Percentiles rank a stretch among this genome's conserved stretches.
phyloP scores from a whole-genome alignment of 1,140 invertebrate species.

The Drosophila rhopaloa region DNA sequence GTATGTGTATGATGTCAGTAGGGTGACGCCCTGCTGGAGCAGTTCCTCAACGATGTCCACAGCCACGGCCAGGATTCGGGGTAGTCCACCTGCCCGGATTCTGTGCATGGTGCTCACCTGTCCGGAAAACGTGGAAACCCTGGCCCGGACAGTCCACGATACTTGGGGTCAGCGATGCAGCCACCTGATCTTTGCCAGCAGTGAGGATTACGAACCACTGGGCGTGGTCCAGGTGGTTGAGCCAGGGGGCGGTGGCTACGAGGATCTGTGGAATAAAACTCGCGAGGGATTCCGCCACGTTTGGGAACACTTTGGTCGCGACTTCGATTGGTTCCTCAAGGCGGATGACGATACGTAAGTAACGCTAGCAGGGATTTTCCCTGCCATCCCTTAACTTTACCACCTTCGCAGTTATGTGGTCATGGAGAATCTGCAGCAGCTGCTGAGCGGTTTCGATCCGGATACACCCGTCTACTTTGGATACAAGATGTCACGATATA shows the following conservation, averaged over 20 bases:
- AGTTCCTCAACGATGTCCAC: slow-evolving; percentile 19
- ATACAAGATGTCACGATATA: slow-evolving; percentile 87
- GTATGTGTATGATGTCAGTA: slow-evolving; percentile 48
- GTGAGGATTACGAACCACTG: slow-evolving; percentile 86
- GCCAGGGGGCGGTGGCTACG: slow-evolving; percentile 91
- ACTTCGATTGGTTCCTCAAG: slow-evolving; percentile 97
- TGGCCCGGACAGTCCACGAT: slow-evolving; percentile 94
- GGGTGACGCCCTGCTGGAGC: slow-evolving; percentile 28
- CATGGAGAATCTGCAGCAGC: slow-evolving; percentile 95
- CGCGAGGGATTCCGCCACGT: slow-evolving; percentile 95
- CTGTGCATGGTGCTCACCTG: slow-evolving; percentile 98
- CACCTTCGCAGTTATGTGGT: slow-evolving; percentile 87
- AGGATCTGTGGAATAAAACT: slow-evolving; percentile 97
- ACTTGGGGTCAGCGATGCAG: slow-evolving; percentile 98
- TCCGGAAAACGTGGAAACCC: slow-evolving; percentile 93
- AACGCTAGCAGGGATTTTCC: neutral
- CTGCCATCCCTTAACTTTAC: neutral
- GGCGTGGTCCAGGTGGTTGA: slow-evolving; percentile 86
- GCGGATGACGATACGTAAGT: slow-evolving; percentile 97
- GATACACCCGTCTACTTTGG: slow-evolving; percentile 93
- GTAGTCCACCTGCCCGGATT: slow-evolving; percentile 88
- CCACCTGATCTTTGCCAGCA: slow-evolving; percentile 94
- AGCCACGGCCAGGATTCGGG: neutral
- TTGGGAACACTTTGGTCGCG: slow-evolving; percentile 91
- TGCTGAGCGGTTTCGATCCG: slow-evolving; percentile 90